Conservation (phyloP, 2,888 invertebrate species). For the Notocelia uddmanniana region DNA sequence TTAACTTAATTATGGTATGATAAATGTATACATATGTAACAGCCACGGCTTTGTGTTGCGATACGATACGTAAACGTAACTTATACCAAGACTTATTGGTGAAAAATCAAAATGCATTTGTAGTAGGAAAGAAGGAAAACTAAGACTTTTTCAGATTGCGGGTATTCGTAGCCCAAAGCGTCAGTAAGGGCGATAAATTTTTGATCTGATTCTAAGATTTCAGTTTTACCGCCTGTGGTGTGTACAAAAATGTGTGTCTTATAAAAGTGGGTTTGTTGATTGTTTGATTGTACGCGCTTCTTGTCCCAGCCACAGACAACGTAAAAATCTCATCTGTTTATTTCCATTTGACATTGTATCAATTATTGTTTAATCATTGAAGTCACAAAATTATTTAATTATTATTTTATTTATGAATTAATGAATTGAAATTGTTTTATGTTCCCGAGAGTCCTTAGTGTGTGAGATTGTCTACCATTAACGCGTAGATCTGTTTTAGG, state of each 20-base stretch:
- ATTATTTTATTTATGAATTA: too few relatives aligned
- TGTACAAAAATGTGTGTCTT: neutral
- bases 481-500: neutral
- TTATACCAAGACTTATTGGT: neutral
- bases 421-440: too few relatives aligned
- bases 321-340: too few relatives aligned
- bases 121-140: neutral
- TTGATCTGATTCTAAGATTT: too few relatives aligned
- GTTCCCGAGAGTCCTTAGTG: too few relatives aligned
- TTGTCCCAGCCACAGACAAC: neutral
- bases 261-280: neutral
- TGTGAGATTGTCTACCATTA: neutral
- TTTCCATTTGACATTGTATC: too few relatives aligned
- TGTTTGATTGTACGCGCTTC: neutral
- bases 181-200: neutral
- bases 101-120: neutral
- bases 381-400: too few relatives aligned
- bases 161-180: neutral
- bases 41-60: neutral
- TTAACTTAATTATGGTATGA: neutral
- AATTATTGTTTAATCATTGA: too few relatives aligned
- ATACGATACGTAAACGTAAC: neutral
- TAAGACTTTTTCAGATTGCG: neutral
- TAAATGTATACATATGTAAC: neutral
- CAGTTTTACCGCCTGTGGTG: neutral